A percentile compares a stretch with the other conserved stretches of the same genome.
These are phyloP conservation scores for Gila robusta DNA, from an alignment of 2,797 vertebrate genomes.

Conservation along the genomic window DNA sequence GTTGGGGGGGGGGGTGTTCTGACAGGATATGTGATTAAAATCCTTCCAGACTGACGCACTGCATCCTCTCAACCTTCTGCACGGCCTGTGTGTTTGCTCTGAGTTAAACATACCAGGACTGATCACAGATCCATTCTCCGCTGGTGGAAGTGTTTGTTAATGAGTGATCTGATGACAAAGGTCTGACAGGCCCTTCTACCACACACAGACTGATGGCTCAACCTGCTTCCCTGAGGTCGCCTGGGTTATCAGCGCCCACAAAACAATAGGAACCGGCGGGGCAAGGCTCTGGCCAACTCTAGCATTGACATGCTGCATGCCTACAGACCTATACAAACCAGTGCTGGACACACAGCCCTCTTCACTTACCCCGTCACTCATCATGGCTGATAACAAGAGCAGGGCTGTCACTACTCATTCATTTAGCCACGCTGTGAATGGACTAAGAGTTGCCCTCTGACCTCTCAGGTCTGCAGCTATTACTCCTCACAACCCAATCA, in stretches of 20 bases:
- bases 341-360: slow-evolving; percentile 61
- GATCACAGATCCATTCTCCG: slow-evolving; percentile 73
- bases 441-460: slow-evolving; percentile 57
- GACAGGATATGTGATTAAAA: slow-evolving; percentile 57
- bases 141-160: slow-evolving; percentile 76
- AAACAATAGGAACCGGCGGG: slow-evolving; percentile 80
- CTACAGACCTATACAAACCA: slow-evolving; percentile 60
- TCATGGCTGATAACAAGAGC: slow-evolving; percentile 64
- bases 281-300: slow-evolving; percentile 66
- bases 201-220: slow-evolving; percentile 72
- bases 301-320: slow-evolving; percentile 72
- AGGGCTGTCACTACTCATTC: slow-evolving; percentile 69
- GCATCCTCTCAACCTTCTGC: slow-evolving; percentile 53
- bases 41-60: slow-evolving; percentile 45
- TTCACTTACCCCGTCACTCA: slow-evolving; percentile 59
- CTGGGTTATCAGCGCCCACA: slow-evolving; percentile 79
- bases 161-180: slow-evolving; percentile 82
- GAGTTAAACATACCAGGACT: slow-evolving; percentile 75
- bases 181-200: slow-evolving; percentile 69
- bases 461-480: slow-evolving; percentile 53
- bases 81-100: slow-evolving; percentile 74
- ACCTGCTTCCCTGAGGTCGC: slow-evolving; percentile 73
- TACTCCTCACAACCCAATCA: slow-evolving; percentile 61
- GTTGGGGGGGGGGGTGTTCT: neutral
- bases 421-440: slow-evolving; percentile 61